Percentiles rank a stretch among this genome's conserved stretches.
Evolutionary conservation across 1,140 invertebrate genomes (phyloP).

Genomic region (Drosophila micromelanica): DNA sequence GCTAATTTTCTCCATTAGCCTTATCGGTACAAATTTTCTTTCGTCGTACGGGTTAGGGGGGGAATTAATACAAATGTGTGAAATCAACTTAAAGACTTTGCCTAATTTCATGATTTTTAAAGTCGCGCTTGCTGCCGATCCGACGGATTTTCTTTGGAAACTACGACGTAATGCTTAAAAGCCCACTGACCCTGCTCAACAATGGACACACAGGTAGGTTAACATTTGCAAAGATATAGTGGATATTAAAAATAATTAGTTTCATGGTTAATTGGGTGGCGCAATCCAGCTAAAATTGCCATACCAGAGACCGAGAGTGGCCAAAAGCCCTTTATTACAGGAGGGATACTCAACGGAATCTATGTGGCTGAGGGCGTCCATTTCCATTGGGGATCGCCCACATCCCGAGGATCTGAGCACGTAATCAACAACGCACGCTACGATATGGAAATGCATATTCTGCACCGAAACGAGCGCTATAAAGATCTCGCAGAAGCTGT

Average conservation of each 20-base stretch:
- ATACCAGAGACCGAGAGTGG: conserved; percentile 85
- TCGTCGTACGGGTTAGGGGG: not conserved
- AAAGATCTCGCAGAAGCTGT: conserved; percentile 44
- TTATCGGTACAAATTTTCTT: not conserved
- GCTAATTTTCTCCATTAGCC: conserved; percentile 13
- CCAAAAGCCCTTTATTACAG: conserved; percentile 87
- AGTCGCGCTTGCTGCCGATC: conserved; percentile 86
- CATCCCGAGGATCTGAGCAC: conserved; percentile 63
- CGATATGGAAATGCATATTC: conserved; percentile 76
- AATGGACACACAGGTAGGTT: conserved; percentile 88
- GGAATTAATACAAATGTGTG: too few relatives aligned
- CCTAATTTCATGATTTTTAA: conserved; percentile 79
- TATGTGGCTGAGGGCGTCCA: conserved; percentile 88
- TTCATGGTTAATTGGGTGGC: not conserved
- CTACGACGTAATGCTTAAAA: conserved; percentile 87
- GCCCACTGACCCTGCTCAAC: conserved; percentile 86
- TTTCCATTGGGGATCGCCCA: conserved; percentile 87
- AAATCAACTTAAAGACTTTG: conserved; percentile 41
- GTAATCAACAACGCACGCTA: conserved; percentile 52
- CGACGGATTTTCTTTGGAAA: conserved; percentile 88
- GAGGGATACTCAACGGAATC: conserved; percentile 86
- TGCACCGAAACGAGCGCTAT: conserved; percentile 66
- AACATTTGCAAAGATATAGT: not conserved
- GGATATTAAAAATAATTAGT: not conserved
- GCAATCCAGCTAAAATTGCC: conserved; percentile 76